These are phyloP conservation scores for Gari tellinella DNA, from an alignment of 2,888 invertebrate genomes.

Conservation along the genomic window DNA sequence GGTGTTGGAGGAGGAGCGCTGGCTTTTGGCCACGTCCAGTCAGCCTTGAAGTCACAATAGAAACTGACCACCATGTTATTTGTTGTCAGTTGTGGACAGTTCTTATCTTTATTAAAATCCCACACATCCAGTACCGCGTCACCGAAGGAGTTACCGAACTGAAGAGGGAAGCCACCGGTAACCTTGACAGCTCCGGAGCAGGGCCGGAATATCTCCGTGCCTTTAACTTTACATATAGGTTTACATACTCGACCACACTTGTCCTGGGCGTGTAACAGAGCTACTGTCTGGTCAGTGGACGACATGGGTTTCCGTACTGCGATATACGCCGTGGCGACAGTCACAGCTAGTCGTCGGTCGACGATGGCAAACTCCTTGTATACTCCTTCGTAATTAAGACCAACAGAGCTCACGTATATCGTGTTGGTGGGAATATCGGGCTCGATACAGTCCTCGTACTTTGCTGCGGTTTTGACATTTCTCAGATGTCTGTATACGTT, in stretches of 20 bases:
- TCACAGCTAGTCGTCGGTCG: conserved; percentile 74
- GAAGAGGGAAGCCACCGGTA: conserved; percentile 55
- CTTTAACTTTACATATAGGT: conserved; percentile 71
- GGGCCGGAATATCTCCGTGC: conserved; percentile 60
- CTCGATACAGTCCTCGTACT: conserved; percentile 59
- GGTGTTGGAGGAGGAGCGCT: conserved; percentile 20
- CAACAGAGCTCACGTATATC: conserved; percentile 71
- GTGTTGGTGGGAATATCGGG: conserved; percentile 64
- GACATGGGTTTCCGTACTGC: conserved; percentile 64
- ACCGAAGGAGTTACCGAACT: conserved; percentile 70
- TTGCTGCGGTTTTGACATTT: conserved; percentile 42
- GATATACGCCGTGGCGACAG: conserved; percentile 73
- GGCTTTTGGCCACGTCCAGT: conserved; percentile 64
- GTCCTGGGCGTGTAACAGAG: conserved; percentile 72
- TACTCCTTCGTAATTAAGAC: conserved; percentile 76
- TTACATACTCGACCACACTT: conserved; percentile 77
- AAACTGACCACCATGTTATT: conserved; percentile 73
- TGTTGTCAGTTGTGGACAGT: conserved; percentile 68
- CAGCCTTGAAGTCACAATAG: conserved; percentile 75
- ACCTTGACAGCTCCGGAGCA: conserved; percentile 74
- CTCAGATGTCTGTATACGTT: conserved; percentile 46
- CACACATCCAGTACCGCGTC: conserved; percentile 72
- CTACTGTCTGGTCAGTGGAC: conserved; percentile 54
- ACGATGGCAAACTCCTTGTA: conserved; percentile 77
- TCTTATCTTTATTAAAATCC: conserved; percentile 63